Evolutionary conservation across 2,888 invertebrate species (phyloP).

Genomic region (Cerceris rybyensis): DNA sequence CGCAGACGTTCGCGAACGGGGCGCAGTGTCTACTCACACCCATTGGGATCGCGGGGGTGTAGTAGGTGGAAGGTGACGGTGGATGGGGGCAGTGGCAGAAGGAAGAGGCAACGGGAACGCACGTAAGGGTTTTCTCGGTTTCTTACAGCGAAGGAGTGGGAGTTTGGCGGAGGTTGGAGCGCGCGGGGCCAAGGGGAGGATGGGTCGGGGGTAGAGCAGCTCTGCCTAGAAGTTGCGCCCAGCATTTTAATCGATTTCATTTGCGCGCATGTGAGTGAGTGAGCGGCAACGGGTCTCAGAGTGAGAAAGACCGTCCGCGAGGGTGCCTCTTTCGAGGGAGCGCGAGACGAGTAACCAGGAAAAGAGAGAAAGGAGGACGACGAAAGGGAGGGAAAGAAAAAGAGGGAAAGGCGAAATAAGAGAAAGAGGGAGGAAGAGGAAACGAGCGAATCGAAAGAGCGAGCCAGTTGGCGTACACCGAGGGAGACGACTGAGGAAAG

Average conservation of each 20-base stretch:
- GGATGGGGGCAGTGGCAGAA: conserved; percentile 52
- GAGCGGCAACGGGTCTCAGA: conserved; percentile 55
- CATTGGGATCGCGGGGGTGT: conserved; percentile 29
- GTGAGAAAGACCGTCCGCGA: conserved; percentile 55
- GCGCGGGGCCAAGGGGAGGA: conserved; percentile 52
- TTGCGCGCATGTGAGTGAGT: conserved; percentile 86
- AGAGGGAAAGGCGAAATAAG: conserved; percentile 22
- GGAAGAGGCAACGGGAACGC: conserved; percentile 68
- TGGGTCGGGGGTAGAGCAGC: conserved; percentile 69
- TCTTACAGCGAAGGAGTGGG: conserved; percentile 74
- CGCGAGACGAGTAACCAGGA: conserved; percentile 39
- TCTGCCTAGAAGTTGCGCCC: conserved; percentile 85
- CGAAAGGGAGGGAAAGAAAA: conserved; percentile 45
- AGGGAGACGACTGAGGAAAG: conserved; percentile 43
- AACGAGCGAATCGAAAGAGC: conserved; percentile 45
- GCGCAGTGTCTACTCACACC: conserved; percentile 38
- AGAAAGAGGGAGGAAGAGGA: conserved; percentile 30
- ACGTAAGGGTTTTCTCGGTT: conserved; percentile 81
- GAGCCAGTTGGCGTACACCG: conserved; percentile 35
- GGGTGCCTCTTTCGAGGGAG: conserved; percentile 35
- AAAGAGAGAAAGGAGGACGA: conserved; percentile 41
- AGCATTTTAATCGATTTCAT: conserved; percentile 88
- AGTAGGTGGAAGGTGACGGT: conserved; percentile 30
- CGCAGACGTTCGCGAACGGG: conserved; percentile 36
- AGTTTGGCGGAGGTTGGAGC: conserved; percentile 65